Conservation (phyloP, 2,797 vertebrate species). For the Peromyscus melanophrys region DNA sequence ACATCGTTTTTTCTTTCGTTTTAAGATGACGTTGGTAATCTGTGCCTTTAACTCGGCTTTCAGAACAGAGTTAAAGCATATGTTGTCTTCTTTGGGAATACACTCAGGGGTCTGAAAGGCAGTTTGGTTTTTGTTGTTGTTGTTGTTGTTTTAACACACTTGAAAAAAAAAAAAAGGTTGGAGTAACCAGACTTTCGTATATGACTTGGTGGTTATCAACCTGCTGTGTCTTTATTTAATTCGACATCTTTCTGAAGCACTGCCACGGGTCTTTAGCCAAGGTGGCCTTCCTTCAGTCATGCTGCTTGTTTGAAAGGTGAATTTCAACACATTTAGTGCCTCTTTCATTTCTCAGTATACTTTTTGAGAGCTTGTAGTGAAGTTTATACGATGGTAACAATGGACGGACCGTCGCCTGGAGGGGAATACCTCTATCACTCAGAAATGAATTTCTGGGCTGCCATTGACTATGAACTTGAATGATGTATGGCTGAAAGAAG, state of each 20-base stretch:
- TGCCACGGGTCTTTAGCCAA: slow-evolving; percentile 91
- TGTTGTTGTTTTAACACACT: slow-evolving; percentile 88
- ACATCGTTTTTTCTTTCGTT: slow-evolving; percentile 90
- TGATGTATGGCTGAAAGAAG: slow-evolving; percentile 36
- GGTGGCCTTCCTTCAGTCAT: slow-evolving; percentile 92
- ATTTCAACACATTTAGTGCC: slow-evolving; percentile 92
- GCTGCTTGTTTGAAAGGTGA: slow-evolving; percentile 92
- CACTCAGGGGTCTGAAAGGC: slow-evolving; percentile 93
- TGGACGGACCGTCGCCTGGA: slow-evolving; percentile 81
- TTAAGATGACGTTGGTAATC: slow-evolving; percentile 89
- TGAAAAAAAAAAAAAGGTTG: slow-evolving; percentile 91
- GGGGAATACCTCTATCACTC: background rate
- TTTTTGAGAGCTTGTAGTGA: slow-evolving; percentile 87
- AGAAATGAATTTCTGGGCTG: slow-evolving; percentile 62
- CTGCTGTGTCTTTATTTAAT: slow-evolving; percentile 90
- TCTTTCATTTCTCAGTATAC: slow-evolving; percentile 90
- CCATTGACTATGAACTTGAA: slow-evolving; percentile 72
- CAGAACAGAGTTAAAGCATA: slow-evolving; percentile 88
- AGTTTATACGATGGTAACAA: slow-evolving; percentile 77
- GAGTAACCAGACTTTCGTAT: slow-evolving; percentile 89
- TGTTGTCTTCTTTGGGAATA: slow-evolving; percentile 91
- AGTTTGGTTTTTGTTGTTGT: slow-evolving; percentile 87
- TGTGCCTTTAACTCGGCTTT: slow-evolving; percentile 89
- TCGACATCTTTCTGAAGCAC: slow-evolving; percentile 90
- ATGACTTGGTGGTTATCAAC: slow-evolving; percentile 89